Base-by-base conservation (phyloP, 1,140 invertebrate species). In the Drosophila kohkoa region DNA sequence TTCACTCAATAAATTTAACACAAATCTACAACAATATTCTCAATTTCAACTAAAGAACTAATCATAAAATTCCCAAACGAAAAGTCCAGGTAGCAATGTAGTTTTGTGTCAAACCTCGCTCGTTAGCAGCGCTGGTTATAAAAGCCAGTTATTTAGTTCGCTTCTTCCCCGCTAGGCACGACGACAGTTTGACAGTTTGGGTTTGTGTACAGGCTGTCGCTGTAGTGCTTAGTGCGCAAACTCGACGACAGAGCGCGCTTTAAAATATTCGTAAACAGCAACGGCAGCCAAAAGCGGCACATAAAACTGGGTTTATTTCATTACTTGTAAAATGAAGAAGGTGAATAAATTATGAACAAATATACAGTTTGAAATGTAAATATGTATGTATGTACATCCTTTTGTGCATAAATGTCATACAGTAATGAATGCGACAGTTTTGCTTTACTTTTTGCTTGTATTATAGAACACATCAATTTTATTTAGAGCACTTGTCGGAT, bases 191-290 rank as follows among this genome's bases (percentile, higher is more conserved):
- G 30, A 10, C 20, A 25, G 8, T 7, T 4, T 15, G 32, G 82
- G 82, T 86, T 86, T 51, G 82, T 86, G 82, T 45, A 75, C 45
- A 70, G 78, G 67, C 79, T 86, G 73, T 16, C 20, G 45, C 38
- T 20, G 6, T 4, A 28, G 48, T 8, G 6, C 10, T 67, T 82
- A 80, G 64, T 83, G 81, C 81, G 81, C 81, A 82, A 30, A 83
- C 79, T 81, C 81, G 66, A 43, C 81, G 30, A 55, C 38, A 81
- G 82, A 80, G 81, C 15, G 74, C 81, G 81, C 62, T 35, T 38
- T n/a, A 25, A 57, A 55, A 60, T 35, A 32, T 38, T 38, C 69
- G 30, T 20, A 13, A 60, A 63, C 51, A 71, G 52, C 64, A 35
- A 49, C 60, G 52, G 32, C 43, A 35, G 75, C 49, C 55, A 66